Evolutionary conservation across 2,797 vertebrate genomes (phyloP), one percentile per base, ranked within the genome.

Genomic region (Gorsachius magnificus): DNA sequence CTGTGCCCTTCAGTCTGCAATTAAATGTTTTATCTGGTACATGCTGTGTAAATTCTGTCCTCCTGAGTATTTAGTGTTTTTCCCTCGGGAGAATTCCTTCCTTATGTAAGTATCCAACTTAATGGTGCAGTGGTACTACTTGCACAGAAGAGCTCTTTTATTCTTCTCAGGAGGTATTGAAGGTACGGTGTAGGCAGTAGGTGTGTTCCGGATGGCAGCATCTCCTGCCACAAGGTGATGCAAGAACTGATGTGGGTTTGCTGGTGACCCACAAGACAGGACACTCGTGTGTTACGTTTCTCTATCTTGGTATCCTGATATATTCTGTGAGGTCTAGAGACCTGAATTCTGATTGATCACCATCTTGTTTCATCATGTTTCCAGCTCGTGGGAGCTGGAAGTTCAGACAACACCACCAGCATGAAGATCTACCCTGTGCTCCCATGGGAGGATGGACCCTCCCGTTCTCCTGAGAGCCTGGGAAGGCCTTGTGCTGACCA

Each of bases 11-110:
- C 71, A 89, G 68, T 51, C 66, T 89, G 51, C 71, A 83, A 3
- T 89, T 87, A 91, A 85, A 51, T 70, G 36, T 84, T 94, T 93
- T 85, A 89, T 87, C 64, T 89, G 35, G 36, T 57, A 50, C 60
- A 60, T 75, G 75, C 92, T 85, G 60, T 41, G 21, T 77, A 77
- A 93, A 87, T 89, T 95, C 82, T 91, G 74, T 80, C 68, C 45
- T 74, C 69, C 48, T 91, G 33, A 85, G 33, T 80, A 80, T 91
- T 87, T 60, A 79, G 36, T 84, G 60, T 1, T 85, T 89, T 89
- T 46, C 48, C 45, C 82, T 84, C 10, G 2, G 75, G 57, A 92
- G n/a, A 89, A 68, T 92, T 87, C 36, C 48, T 76, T 76, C 26
- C 9, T 54, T 6, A 1, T 72, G 2, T 64, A 82, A 93, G 58